A percentile compares a stretch with the other conserved stretches of the same genome.
phyloP scores from a whole-genome alignment of 2,113 vertebrate species.

The Bubalus kerabau region DNA sequence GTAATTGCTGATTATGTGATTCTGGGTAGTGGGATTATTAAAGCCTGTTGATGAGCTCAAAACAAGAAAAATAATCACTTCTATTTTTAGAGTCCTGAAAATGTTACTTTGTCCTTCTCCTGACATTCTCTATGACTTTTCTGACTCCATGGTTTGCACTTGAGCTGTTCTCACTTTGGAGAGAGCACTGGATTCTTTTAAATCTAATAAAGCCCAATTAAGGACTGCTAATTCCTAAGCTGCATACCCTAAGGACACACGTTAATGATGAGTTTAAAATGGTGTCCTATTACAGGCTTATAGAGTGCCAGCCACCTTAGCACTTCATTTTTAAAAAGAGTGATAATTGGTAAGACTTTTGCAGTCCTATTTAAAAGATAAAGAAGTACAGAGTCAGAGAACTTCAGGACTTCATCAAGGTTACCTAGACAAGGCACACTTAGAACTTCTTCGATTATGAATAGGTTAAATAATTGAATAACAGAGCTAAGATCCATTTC shows the following conservation, averaged over 20 bases:
- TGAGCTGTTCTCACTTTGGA: slow-evolving; percentile 48
- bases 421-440: background rate
- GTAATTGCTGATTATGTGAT: slow-evolving; percentile 8
- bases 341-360: slow-evolving; percentile 39
- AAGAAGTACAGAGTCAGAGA: background rate
- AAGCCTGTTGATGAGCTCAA: slow-evolving; percentile 58
- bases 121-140: slow-evolving; percentile 67
- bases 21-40: slow-evolving; percentile 59
- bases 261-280: slow-evolving; percentile 45
- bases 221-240: slow-evolving; percentile 8
- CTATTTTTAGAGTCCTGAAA: slow-evolving; percentile 68
- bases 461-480: background rate
- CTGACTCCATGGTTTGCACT: slow-evolving; percentile 71
- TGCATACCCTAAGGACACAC: slow-evolving; percentile 22
- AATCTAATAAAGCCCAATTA: slow-evolving; percentile 40
- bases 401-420: slow-evolving; percentile 8
- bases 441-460: background rate
- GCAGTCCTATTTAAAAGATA: slow-evolving; percentile 16
- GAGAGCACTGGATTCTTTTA: background rate
- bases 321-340: slow-evolving; percentile 43
- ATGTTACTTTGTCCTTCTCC: slow-evolving; percentile 71
- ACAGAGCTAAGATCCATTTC: background rate
- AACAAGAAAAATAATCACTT: slow-evolving; percentile 71
- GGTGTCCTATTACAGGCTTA: background rate
- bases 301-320: background rate